Base-by-base conservation (phyloP, 2,888 invertebrate genomes). In the Molorchus minor region DNA sequence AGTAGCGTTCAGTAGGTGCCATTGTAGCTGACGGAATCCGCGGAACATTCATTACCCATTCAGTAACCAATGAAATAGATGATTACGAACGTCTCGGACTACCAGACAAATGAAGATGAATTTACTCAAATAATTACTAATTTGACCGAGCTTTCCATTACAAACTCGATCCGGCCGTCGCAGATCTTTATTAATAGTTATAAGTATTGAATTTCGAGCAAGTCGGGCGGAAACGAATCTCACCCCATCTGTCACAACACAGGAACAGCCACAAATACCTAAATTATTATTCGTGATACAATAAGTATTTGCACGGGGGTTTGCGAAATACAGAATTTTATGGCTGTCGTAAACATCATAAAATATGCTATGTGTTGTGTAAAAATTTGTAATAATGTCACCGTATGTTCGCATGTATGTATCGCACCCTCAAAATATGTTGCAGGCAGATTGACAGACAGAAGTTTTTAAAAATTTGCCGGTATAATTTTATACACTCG, bases 51-150 rank as follows among this genome's bases (percentile, higher is more conserved):
- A 80, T 80, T 80, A 80, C 77, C 78, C 79, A 78, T 80, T 80
- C 80, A 80, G 76, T 78, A 79, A 79, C 80, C 81, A 81, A 81
- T 81, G 80, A 80, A 80, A 81, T 79, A 80, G 80, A 81, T 81
- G 80, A 81, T 81, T 80, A 78, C 79, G 72, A 78, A 78, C 79
- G 77, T 79, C 78, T 79, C 78, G 79, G 78, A 77, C 79, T 75
- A 74, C 71, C 73, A 75, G 79, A 80, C 78, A 80, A 80, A 81
- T 80, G 79, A 78, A 80, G 80, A 81, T 79, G 76, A 75, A 81
- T 81, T 73, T 74, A 66, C 74, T 72, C 77, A 73, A 80, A 81
- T 81, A 80, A 81, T 80, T 80, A 80, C 81, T 79, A 79, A 80
- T 81, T 79, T 80, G 80, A 80, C 81, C 81, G 78, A 78, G 78